Evolutionary conservation across 1,140 invertebrate species (phyloP), one percentile per base, ranked within the genome.

Genomic region (Drosophila ogumai): DNA sequence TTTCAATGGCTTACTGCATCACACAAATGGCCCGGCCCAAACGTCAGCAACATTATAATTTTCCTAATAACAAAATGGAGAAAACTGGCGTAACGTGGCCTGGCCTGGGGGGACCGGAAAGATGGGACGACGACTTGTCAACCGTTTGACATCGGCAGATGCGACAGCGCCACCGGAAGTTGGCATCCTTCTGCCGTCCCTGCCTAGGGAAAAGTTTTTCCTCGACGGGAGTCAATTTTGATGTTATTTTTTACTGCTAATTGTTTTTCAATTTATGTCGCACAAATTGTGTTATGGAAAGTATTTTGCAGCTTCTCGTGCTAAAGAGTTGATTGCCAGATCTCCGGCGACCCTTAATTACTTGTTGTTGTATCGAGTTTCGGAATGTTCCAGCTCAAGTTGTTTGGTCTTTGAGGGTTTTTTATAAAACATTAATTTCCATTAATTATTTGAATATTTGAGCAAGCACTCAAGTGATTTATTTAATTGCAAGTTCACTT

Each of bases 381-480:
- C 13, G 0, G 3, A 64, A 50, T 32, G 9, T 58, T 57, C 10
- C 25, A 38, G 15, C 13, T 34, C 6, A 66, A 49, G 34, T 40
- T n/a, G 10, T 49, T 47, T 36, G 31, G 13, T 25, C 13, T 55
- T 32, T 59, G 34, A 36, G 22, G 36, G 36, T 28, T 40, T 79
- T 40, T 82, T 71, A 56, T 68, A 55, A 64, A 79, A 77, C 63
- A 87, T 87, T 88, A 59, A 88, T 88, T 79, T 75, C 52, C 60
- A 66, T 87, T 82, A 80, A 88, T 82, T 79, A 71, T 65, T 55
- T 61, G 40, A 9, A 67, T 50, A 69, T 66, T 34, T 17, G 19
- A n/a, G n/a, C 19, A 41, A 54, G 4, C 58, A 52, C 36, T 40
- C 32, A 44, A 57, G 40, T 67, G 47, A 75, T 67, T 72, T 50